Conservation (phyloP, 2,797 vertebrate species). For the Borostomias antarcticus region DNA sequence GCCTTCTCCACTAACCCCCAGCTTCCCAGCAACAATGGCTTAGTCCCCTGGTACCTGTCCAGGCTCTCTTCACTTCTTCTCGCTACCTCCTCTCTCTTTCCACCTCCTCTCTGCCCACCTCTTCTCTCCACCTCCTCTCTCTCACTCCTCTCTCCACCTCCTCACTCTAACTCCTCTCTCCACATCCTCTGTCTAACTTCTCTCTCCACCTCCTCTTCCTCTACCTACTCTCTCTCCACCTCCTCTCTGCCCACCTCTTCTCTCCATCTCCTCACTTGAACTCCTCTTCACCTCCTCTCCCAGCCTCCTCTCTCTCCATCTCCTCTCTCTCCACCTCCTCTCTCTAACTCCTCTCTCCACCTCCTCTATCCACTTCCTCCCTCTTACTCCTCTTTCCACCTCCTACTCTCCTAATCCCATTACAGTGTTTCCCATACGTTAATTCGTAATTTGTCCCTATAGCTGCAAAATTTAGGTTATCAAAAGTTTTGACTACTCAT, state of each 20-base stretch:
- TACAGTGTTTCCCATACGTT: too few species aligned
- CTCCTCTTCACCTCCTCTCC: background rate
- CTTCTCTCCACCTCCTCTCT: background rate
- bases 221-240: background rate
- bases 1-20: too few species aligned
- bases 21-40: too few species aligned
- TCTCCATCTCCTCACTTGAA: background rate
- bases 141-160: slow-evolving; percentile 8
- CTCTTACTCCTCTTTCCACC: background rate
- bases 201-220: background rate
- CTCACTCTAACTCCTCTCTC: slow-evolving; percentile 25
- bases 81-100: background rate
- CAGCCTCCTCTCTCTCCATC: background rate
- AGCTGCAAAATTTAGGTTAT: too few species aligned
- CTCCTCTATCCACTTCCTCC: background rate
- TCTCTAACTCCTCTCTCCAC: background rate
- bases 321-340: too few species aligned
- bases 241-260: background rate
- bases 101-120: background rate
- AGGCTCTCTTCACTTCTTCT: too few species aligned
- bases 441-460: too few species aligned
- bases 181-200: slow-evolving; percentile 31
- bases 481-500: too few species aligned
- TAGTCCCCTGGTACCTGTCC: too few species aligned
- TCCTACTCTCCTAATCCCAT: too few species aligned